These are phyloP conservation scores for Diplazon laetatorius DNA, from an alignment of 2,888 invertebrate genomes.

Conservation along the genomic window DNA sequence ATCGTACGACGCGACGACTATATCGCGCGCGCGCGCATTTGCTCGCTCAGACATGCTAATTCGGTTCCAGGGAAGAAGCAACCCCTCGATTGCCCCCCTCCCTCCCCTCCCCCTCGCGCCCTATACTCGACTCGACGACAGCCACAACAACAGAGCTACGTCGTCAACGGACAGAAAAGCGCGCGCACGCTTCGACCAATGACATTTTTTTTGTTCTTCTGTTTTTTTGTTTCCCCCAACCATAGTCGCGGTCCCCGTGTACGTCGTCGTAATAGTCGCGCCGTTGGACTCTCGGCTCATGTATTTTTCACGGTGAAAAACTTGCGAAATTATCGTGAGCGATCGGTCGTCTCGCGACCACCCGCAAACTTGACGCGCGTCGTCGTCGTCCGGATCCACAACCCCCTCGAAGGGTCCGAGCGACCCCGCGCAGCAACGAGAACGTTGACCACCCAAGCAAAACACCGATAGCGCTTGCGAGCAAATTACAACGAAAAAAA, in stretches of 20 bases:
- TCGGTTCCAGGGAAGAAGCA: conserved; percentile 72
- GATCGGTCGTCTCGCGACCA: conserved; percentile 43
- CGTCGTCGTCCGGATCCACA: conserved; percentile 21
- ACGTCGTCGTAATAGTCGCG: conserved; percentile 31
- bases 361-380: conserved; percentile 1
- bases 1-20: neutral
- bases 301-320: conserved; percentile 72
- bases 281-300: conserved; percentile 64
- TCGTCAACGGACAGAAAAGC: conserved; percentile 31
- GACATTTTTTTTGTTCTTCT: neutral
- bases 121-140: conserved; percentile 45
- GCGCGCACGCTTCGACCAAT: conserved; percentile 30
- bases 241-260: conserved; percentile 18
- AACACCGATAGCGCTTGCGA: conserved; percentile 35
- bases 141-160: conserved; percentile 15
- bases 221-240: no score
- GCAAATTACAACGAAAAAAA: conserved; percentile 40
- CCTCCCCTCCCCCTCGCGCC: no score
- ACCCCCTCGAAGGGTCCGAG: conserved; percentile 37
- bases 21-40: conserved; percentile 10
- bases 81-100: conserved; percentile 58
- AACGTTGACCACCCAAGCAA: conserved; percentile 45
- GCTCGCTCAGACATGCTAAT: conserved; percentile 80
- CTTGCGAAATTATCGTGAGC: conserved; percentile 70
- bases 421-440: conserved; percentile 52